Evolutionary conservation across 2,113 vertebrate species (phyloP).

Genomic region (Dolichallabes microphthalmus): DNA sequence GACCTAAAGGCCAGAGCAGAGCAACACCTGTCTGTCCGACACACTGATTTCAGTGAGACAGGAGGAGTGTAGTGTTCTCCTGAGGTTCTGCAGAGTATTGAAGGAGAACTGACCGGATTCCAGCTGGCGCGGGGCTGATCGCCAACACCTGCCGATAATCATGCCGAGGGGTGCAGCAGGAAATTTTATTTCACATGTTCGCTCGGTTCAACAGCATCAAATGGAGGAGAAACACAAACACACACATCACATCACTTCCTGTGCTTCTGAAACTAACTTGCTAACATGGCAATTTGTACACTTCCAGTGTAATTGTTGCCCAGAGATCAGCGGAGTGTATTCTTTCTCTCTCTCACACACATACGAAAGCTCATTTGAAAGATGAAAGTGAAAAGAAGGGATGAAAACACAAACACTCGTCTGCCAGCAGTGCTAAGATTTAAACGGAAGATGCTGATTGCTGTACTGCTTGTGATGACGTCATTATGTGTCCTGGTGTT

Average conservation of each 20-base stretch:
- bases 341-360: too few species aligned
- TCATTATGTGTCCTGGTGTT: too few species aligned
- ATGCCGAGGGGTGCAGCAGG: background rate
- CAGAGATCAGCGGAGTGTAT: background rate
- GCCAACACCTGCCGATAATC: constrained; percentile 13
- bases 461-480: too few species aligned
- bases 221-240: background rate
- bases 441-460: background rate
- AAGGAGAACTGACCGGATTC: background rate
- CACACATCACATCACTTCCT: constrained; percentile 2
- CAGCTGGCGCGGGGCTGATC: background rate
- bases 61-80: background rate
- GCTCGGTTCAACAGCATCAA: background rate
- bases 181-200: constrained; percentile 10
- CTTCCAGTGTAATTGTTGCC: background rate
- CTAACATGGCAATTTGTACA: background rate
- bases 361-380: too few species aligned
- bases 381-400: too few species aligned
- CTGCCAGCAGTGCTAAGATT: too few species aligned
- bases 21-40: background rate
- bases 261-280: background rate
- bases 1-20: background rate
- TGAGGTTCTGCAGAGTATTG: background rate
- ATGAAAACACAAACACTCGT: too few species aligned
- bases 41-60: background rate